Percentiles rank a stretch among this genome's conserved stretches.
phyloP scores from a whole-genome alignment of 2,888 invertebrate species.

The Beris chalybata region DNA sequence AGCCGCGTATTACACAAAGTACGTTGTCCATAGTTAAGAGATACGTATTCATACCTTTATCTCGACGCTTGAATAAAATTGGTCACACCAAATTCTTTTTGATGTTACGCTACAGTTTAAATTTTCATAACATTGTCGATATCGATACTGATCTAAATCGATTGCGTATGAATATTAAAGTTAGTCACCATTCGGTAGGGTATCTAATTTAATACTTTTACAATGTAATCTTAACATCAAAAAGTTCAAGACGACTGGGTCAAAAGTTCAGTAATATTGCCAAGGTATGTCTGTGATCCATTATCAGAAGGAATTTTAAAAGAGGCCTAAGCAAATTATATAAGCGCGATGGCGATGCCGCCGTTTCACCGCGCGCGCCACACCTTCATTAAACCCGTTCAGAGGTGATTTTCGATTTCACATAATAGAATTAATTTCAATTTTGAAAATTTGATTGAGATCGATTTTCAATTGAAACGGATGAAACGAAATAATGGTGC shows the following conservation, averaged over 20 bases:
- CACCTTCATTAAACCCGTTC: constrained; percentile 8
- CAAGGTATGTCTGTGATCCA: constrained; percentile 7
- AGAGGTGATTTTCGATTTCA: not conserved
- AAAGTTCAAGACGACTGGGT: constrained; percentile 30
- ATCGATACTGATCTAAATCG: constrained; percentile 25
- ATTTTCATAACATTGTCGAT: constrained; percentile 22
- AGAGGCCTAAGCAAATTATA: constrained; percentile 15
- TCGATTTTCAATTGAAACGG: constrained; percentile 10
- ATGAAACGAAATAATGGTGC: constrained; percentile 5
- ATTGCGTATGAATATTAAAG: constrained; percentile 4
- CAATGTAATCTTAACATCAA: not conserved
- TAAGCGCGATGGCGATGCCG: constrained; percentile 3
- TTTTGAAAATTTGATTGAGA: constrained; percentile 14
- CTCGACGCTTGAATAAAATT: not conserved
- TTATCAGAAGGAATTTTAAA: constrained; percentile 13
- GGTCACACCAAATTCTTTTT: constrained; percentile 26
- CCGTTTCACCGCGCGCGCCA: not conserved
- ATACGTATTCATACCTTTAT: too few species aligned
- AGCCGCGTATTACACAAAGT: too few species aligned
- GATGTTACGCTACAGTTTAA: constrained; percentile 23
- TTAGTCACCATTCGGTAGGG: too few species aligned
- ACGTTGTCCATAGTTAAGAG: too few species aligned
- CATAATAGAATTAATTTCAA: constrained; percentile 20
- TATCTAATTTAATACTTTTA: too few species aligned
- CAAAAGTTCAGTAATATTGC: constrained; percentile 29